phyloP scores from a whole-genome alignment of 1,140 invertebrate species.

The Drosophila eugracilis region DNA sequence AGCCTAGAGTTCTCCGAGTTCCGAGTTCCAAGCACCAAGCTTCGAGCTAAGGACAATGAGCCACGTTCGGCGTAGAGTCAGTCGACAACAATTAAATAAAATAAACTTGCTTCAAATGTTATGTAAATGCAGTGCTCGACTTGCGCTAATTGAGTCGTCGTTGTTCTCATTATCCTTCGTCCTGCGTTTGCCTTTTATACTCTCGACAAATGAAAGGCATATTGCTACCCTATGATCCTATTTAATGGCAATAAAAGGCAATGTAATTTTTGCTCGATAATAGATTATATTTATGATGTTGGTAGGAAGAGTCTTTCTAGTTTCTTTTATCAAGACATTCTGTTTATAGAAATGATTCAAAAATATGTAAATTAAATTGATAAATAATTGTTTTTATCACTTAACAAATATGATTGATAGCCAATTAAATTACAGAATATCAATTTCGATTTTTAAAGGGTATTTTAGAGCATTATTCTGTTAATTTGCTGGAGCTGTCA shows the following conservation, averaged over 20 bases:
- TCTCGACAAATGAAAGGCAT: constrained; percentile 1
- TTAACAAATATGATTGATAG: too few species aligned
- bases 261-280: not conserved
- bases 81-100: constrained; percentile 71
- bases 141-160: constrained; percentile 72
- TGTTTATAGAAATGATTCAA: too few species aligned
- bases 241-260: not conserved
- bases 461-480: not conserved
- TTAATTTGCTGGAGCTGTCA: constrained; percentile 20
- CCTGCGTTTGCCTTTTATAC: not conserved
- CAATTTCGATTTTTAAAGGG: not conserved
- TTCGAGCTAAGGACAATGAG: constrained; percentile 21
- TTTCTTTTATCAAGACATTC: too few species aligned
- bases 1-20: not conserved
- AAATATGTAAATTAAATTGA: not conserved
- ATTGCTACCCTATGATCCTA: not conserved
- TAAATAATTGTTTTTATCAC: too few species aligned
- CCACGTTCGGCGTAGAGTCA: constrained; percentile 33
- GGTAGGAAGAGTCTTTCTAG: too few species aligned
- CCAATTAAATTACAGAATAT: too few species aligned
- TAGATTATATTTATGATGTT: not conserved
- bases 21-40: not conserved
- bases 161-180: constrained; percentile 27
- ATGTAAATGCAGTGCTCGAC: constrained; percentile 67
- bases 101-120: constrained; percentile 73